Percentiles rank a stretch among this genome's conserved stretches.
Conservation (phyloP, 2,113 vertebrate genomes). For the Nanger granti region DNA sequence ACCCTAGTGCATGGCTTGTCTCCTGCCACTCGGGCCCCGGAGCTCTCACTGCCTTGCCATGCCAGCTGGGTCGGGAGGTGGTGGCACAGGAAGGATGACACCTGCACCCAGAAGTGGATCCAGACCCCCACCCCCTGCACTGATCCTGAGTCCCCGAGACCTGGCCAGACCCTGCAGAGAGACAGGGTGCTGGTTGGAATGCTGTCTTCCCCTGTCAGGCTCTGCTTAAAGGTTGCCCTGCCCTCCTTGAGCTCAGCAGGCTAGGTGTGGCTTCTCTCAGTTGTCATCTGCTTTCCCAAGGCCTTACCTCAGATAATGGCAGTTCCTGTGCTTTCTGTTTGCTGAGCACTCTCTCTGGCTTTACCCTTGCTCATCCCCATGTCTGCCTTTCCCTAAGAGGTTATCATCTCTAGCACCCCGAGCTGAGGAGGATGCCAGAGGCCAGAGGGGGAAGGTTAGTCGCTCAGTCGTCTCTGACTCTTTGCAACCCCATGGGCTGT, state of each 20-base stretch:
- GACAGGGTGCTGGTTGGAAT: background rate
- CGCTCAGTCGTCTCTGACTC: background rate
- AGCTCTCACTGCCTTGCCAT: background rate
- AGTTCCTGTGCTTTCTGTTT: background rate
- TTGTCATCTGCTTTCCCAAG: background rate
- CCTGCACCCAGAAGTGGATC: background rate
- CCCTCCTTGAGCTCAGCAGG: background rate
- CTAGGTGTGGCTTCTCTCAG: background rate
- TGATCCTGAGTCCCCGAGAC: background rate
- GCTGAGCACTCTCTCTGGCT: background rate
- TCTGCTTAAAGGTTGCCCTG: background rate
- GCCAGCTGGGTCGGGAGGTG: conserved; percentile 1
- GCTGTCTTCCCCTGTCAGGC: background rate
- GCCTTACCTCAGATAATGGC: background rate
- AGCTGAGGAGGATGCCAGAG: background rate
- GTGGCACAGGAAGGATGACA: background rate
- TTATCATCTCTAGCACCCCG: background rate
- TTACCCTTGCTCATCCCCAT: background rate
- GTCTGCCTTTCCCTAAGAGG: background rate
- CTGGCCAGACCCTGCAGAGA: background rate
- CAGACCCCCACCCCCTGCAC: background rate
- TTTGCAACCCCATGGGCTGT: background rate
- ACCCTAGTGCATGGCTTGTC: background rate
- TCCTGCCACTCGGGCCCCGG: background rate
- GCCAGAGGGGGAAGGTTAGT: background rate